Conservation (phyloP, 2,888 invertebrate genomes). For the Cryptocephalus moraei region DNA sequence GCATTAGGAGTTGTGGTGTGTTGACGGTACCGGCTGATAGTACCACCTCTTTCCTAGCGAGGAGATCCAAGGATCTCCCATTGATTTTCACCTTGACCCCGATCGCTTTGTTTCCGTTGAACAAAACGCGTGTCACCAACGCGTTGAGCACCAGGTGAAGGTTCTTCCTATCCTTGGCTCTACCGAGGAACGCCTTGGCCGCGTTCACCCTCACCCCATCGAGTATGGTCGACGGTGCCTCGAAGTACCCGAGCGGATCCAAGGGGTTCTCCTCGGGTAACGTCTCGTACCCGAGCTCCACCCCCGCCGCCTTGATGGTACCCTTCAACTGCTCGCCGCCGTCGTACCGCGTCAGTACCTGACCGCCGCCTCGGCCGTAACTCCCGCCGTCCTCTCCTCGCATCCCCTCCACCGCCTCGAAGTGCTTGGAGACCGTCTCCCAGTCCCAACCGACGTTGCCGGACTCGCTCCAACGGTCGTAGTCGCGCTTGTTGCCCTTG, state of each 20-base stretch:
- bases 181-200: constrained; percentile 61
- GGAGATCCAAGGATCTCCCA: constrained; percentile 20
- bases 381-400: constrained; percentile 21
- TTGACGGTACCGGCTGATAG: constrained; percentile 55
- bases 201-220: constrained; percentile 40
- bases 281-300: constrained; percentile 36
- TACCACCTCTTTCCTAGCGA: constrained; percentile 51
- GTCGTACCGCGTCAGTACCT: constrained; percentile 37
- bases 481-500: constrained; percentile 53
- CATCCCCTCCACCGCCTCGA: constrained; percentile 31
- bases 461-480: constrained; percentile 48
- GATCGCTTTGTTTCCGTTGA: constrained; percentile 41
- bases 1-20: constrained; percentile 56
- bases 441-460: constrained; percentile 56
- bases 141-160: constrained; percentile 48
- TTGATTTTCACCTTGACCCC: constrained; percentile 29
- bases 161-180: constrained; percentile 43
- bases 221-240: constrained; percentile 25
- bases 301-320: constrained; percentile 30
- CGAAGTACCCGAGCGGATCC: constrained; percentile 25
- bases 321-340: constrained; percentile 27
- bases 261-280: constrained; percentile 19
- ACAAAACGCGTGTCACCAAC: constrained; percentile 43
- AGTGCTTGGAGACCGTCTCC: constrained; percentile 38
- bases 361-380: constrained; percentile 39